Percentiles rank a stretch among this genome's conserved stretches.
Evolutionary conservation across 2,113 vertebrate genomes (phyloP).

Genomic region (Brienomyrus brachyistius): DNA sequence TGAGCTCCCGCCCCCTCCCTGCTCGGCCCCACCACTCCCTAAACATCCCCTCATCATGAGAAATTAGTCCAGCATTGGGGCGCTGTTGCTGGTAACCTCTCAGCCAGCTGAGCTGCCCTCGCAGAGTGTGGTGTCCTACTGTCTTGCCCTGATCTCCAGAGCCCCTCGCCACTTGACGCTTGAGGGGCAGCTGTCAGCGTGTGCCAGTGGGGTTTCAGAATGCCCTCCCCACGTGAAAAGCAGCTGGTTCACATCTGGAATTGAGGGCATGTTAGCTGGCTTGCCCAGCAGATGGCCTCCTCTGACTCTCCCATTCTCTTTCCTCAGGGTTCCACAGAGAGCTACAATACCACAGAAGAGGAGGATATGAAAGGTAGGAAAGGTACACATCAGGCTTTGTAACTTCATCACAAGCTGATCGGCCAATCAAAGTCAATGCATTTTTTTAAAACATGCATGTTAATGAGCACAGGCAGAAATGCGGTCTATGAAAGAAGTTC

Average conservation of each 20-base stretch:
- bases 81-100: slow-evolving; percentile 14
- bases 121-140: background rate
- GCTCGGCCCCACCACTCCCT: background rate
- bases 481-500: background rate
- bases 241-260: slow-evolving; percentile 55
- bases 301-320: slow-evolving; percentile 16
- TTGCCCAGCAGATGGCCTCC: background rate
- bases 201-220: background rate
- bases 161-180: background rate
- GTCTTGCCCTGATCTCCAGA: background rate
- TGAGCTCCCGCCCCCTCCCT: slow-evolving; percentile 56
- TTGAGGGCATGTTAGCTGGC: slow-evolving; percentile 22
- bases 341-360: slow-evolving; percentile 95
- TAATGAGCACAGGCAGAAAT: background rate
- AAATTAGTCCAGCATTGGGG: background rate
- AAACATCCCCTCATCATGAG: background rate
- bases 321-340: slow-evolving; percentile 89
- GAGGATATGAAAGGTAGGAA: slow-evolving; percentile 96
- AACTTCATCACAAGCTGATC: background rate
- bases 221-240: slow-evolving; percentile 29
- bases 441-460: background rate
- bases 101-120: background rate
- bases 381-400: slow-evolving; percentile 63
- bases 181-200: background rate
- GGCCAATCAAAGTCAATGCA: background rate